phyloP scores from a whole-genome alignment of 2,888 invertebrate species.

The Morpho achilles region DNA sequence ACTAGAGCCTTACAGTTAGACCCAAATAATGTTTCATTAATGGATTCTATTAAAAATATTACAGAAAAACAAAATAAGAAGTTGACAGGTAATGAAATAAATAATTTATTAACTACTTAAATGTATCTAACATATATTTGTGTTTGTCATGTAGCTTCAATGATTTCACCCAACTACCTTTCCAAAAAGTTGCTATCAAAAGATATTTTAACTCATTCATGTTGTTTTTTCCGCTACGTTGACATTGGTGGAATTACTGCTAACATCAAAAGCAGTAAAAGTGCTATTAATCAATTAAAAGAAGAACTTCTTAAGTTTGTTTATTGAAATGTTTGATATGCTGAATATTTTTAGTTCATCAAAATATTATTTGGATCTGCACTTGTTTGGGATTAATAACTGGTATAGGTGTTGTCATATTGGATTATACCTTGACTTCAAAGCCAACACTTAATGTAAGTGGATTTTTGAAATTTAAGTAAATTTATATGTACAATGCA shows the following conservation, averaged over 20 bases:
- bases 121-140: not conserved
- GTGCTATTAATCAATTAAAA: no score
- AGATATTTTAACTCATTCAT: no score
- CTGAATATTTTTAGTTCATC: conserved; percentile 75
- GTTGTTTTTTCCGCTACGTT: no score
- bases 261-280: no score
- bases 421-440: conserved; percentile 82
- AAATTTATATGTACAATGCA: no score
- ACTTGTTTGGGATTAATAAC: conserved; percentile 85
- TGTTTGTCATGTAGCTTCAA: no score
- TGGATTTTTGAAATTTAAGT: not conserved
- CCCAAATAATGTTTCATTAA: conserved; percentile 82
- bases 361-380: conserved; percentile 86
- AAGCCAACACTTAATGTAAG: conserved; percentile 68
- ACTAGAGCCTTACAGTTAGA: conserved; percentile 82
- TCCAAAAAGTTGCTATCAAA: no score
- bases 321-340: not conserved
- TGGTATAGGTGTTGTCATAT: conserved; percentile 83
- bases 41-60: conserved; percentile 81
- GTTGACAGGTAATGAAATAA: conserved; percentile 70
- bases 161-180: no score
- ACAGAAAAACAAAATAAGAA: conserved; percentile 80
- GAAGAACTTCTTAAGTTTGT: no score
- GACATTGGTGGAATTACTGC: no score
- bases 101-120: not conserved